These are phyloP conservation scores for Drosophila subobscura DNA, from an alignment of 1,140 invertebrate species.

Conservation along the genomic window DNA sequence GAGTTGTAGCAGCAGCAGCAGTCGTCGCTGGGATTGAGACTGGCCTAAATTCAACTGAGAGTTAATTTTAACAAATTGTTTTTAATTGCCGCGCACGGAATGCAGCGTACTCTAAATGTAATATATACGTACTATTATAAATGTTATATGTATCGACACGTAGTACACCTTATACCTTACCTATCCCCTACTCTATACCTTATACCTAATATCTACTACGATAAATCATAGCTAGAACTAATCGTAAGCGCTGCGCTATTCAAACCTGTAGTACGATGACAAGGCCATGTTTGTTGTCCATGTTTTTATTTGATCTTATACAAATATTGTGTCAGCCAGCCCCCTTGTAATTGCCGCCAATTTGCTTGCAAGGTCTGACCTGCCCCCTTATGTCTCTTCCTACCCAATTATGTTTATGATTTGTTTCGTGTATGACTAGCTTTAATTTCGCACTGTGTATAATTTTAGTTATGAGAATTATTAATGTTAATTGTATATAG, in stretches of 20 bases:
- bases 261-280: slow-evolving; percentile 71
- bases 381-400: slow-evolving; percentile 5
- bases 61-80: slow-evolving; percentile 64
- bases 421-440: slow-evolving; percentile 63
- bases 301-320: slow-evolving; percentile 47
- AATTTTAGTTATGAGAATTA: slow-evolving; percentile 77
- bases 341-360: slow-evolving; percentile 66
- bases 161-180: slow-evolving; percentile 35
- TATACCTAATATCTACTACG: slow-evolving; percentile 45
- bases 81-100: slow-evolving; percentile 58
- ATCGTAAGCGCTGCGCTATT: slow-evolving; percentile 69
- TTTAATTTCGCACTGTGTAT: slow-evolving; percentile 65
- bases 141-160: slow-evolving; percentile 29
- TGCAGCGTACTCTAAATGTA: slow-evolving; percentile 55
- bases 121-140: slow-evolving; percentile 34
- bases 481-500: slow-evolving; percentile 70
- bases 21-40: slow-evolving; percentile 12
- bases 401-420: slow-evolving; percentile 55
- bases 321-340: slow-evolving; percentile 23
- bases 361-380: slow-evolving; percentile 61
- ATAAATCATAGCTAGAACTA: slow-evolving; percentile 43
- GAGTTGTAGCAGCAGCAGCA: slow-evolving; percentile 90
- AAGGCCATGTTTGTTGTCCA: slow-evolving; percentile 50
- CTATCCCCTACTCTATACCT: slow-evolving; percentile 20
- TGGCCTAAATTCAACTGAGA: slow-evolving; percentile 58